phyloP scores from a whole-genome alignment of 1,140 invertebrate species.

The Drosophila nebulosa region DNA sequence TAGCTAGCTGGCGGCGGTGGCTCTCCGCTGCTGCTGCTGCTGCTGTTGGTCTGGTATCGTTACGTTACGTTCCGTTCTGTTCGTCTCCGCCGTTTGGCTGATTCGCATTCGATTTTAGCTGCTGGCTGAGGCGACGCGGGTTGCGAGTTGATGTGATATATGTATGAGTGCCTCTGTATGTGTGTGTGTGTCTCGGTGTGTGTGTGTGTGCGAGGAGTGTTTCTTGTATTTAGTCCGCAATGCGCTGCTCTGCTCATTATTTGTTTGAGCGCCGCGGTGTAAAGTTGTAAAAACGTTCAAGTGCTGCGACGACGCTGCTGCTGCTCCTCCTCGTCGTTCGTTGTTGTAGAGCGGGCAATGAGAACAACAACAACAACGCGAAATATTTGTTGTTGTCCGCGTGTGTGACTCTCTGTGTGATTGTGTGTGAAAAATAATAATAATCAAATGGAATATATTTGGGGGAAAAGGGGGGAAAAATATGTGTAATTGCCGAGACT shows the following conservation, averaged over 20 bases:
- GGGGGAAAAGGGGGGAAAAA: constrained; percentile 13
- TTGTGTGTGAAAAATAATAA: constrained; percentile 58
- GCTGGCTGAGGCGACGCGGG: constrained; percentile 49
- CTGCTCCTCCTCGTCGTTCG: constrained; percentile 14
- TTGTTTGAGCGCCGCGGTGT: constrained; percentile 81
- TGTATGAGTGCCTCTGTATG: constrained; percentile 26
- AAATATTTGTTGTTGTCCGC: constrained; percentile 11
- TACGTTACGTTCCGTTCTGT: constrained; percentile 60
- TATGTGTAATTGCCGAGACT: constrained; percentile 69
- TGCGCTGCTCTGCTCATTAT: constrained; percentile 79
- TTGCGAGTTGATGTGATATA: constrained; percentile 31
- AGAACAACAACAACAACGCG: constrained; percentile 27
- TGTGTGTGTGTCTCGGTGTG: constrained; percentile 6
- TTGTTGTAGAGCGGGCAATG: constrained; percentile 18
- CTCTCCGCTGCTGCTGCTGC: too few relatives aligned
- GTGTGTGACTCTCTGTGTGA: constrained; percentile 17
- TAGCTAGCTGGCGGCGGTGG: constrained; percentile 4
- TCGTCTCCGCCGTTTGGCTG: constrained; percentile 41
- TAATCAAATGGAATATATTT: constrained; percentile 67
- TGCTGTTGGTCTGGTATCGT: too few relatives aligned
- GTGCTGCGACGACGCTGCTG: constrained; percentile 36
- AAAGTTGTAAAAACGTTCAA: constrained; percentile 80
- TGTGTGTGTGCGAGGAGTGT: constrained; percentile 68
- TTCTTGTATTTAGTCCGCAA: constrained; percentile 77
- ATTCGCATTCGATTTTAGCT: constrained; percentile 77